Base-by-base conservation (phyloP, 2,113 vertebrate species). In the Leucopsar rothschildi region DNA sequence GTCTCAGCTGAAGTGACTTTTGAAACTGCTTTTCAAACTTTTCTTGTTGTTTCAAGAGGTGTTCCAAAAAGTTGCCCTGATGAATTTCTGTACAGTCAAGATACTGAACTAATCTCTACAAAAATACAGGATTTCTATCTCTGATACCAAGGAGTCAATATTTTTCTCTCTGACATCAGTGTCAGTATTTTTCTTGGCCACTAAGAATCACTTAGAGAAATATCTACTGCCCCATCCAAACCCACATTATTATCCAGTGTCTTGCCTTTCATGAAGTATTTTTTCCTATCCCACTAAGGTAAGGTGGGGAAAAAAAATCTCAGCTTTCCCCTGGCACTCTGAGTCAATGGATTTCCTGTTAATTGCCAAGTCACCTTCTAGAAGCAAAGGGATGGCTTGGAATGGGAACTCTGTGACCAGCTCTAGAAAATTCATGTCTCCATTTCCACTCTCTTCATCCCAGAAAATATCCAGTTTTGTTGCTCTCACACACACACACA, bases 281-380 rank as follows among this genome's bases (percentile, higher is more conserved):
- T 78, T 57, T 70, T 47, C 22, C 27, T n/a, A 11, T 22, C 13
- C n/a, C 33, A 35, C 2, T 29, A 28, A 31, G 3, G 28, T 10
- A 3, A 9, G 3, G 7, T 37, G 11, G 7, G 1, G 2, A 1
- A 8, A 35, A 42, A 59, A 29, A 1, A 63, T 9, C 33, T 44
- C 29, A 21, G 0, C 1, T 60, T 79, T 76, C 9, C 28, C 7
- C 25, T 68, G 39, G 28, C 4, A 6, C 17, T 60, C 37, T 1
- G 33, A 69, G 12, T 18, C 49, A 44, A 16, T 50, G 45, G 33
- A 47, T 47, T 72, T 90, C 79, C 40, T 73, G 27, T 15, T 10
- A 15, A 45, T 55, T 42, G 5, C 49, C 75, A 68, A 63, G 12
- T 11, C 56, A 85, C 6, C 20, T 86, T 65, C 40, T 56, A 47